Evolutionary conservation across 2,113 vertebrate genomes (phyloP), one percentile per base, ranked within the genome.

Genomic region (Cyprinodon brontotheroides): DNA sequence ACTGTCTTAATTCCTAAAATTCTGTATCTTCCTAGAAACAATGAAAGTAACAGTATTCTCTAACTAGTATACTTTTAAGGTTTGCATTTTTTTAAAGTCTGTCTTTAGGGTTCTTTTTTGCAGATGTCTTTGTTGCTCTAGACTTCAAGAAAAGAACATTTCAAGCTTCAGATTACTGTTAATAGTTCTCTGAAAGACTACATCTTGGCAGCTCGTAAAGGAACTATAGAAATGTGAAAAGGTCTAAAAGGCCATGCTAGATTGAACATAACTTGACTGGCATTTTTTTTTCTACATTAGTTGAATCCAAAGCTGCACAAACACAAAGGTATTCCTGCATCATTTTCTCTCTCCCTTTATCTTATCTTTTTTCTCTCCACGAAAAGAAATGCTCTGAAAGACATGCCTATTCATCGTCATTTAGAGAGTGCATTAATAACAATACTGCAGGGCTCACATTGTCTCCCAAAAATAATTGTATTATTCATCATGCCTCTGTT

Each of bases 381-480:
- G 63, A 12, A n/a, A 15, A 68, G 47, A 72, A 70, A 78, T 17
- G n/a, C 10, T 63, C 77, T 37, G 40, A 47, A 68, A 48, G 50
- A 83, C 81, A 64, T 67, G 72, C 68, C 72, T 70, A n/a, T 80
- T 86, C 79, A 80, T 81, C 3, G 17, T 73, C 86, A 86, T 89
- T 83, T 89, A 81, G 80, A 72, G 68, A 79, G 74, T 38, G 79
- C 82, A 89, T 89, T 86, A 87, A 87, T 91, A 90, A 89, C 85
- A 84, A 84, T 84, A 78, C 76, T 70, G 74, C 83, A 61, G 68
- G 77, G 81, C 84, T 79, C 74, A 73, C 65, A 80, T 89, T 87
- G 87, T 84, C 84, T 83, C 78, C 81, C 68, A 62, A 61, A 79
- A 78, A 85, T 90, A 88, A 92, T 90, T 86, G 83, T 90, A 84